Evolutionary conservation across 2,113 vertebrate species (phyloP).

Genomic region (Lichenostomus cassidix): DNA sequence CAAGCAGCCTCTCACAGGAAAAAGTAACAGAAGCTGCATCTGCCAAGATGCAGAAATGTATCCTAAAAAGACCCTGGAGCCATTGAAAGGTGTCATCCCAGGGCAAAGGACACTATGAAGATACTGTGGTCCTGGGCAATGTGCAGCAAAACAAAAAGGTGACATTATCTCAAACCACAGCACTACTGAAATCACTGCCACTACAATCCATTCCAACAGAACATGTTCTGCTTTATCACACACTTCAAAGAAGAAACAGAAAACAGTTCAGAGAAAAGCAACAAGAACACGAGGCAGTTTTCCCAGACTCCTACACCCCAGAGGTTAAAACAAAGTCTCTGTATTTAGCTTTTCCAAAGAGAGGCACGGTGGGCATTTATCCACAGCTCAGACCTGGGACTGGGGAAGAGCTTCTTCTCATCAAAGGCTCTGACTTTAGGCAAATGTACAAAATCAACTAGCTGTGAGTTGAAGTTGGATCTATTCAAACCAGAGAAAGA

Average conservation of each 20-base stretch:
- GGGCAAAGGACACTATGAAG: neutral
- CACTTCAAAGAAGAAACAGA: neutral
- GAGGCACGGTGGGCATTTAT: neutral
- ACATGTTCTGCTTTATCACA: neutral
- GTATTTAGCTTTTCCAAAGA: neutral
- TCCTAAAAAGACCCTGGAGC: neutral
- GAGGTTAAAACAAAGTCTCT: neutral
- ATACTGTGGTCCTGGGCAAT: rapidly evolving
- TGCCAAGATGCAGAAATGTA: neutral
- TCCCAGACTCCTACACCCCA: neutral
- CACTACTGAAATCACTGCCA: neutral
- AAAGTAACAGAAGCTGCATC: neutral
- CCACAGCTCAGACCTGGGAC: neutral
- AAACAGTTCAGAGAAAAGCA: neutral
- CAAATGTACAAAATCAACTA: neutral
- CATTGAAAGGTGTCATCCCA: neutral
- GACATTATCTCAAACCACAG: neutral
- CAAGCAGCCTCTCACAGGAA: neutral
- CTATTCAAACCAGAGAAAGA: neutral
- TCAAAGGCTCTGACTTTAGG: neutral
- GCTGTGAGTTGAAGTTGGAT: neutral
- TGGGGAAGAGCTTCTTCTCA: neutral
- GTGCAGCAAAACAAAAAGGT: neutral
- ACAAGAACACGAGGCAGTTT: neutral
- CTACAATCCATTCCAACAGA: neutral